Conservation (phyloP, 2,888 invertebrate species). For the Sialis fuliginosa region DNA sequence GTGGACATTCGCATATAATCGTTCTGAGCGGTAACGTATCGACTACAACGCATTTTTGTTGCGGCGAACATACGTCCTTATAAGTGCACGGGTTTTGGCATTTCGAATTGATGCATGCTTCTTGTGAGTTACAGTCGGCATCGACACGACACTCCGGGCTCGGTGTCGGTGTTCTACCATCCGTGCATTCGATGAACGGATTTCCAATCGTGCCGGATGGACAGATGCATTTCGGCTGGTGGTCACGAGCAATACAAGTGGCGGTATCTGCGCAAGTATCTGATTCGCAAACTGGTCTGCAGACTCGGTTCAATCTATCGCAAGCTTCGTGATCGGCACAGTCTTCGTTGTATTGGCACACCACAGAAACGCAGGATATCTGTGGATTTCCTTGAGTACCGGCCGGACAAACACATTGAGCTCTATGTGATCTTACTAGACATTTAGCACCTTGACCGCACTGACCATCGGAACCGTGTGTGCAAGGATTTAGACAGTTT, state of each 20-base stretch:
- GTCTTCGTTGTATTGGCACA: constrained; percentile 79
- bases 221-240: constrained; percentile 64
- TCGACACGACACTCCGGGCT: constrained; percentile 53
- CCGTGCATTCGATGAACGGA: constrained; percentile 50
- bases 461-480: constrained; percentile 33
- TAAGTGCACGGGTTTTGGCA: constrained; percentile 64
- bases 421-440: constrained; percentile 51
- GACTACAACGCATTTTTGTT: constrained; percentile 62
- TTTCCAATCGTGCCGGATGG: constrained; percentile 59
- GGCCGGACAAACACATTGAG: constrained; percentile 65
- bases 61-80: constrained; percentile 53
- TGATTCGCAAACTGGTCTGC: constrained; percentile 67
- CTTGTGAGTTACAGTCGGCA: constrained; percentile 53
- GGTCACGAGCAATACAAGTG: constrained; percentile 52
- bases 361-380: constrained; percentile 62
- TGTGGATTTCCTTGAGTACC: constrained; percentile 75
- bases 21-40: constrained; percentile 67
- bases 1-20: constrained; percentile 72
- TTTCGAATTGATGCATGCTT: constrained; percentile 58
- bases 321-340: constrained; percentile 73
- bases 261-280: constrained; percentile 65
- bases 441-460: constrained; percentile 72
- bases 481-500: constrained; percentile 67
- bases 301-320: constrained; percentile 64
- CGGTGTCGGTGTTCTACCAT: constrained; percentile 21